phyloP scores from a whole-genome alignment of 2,113 vertebrate genomes.

The Anhinga anhinga region DNA sequence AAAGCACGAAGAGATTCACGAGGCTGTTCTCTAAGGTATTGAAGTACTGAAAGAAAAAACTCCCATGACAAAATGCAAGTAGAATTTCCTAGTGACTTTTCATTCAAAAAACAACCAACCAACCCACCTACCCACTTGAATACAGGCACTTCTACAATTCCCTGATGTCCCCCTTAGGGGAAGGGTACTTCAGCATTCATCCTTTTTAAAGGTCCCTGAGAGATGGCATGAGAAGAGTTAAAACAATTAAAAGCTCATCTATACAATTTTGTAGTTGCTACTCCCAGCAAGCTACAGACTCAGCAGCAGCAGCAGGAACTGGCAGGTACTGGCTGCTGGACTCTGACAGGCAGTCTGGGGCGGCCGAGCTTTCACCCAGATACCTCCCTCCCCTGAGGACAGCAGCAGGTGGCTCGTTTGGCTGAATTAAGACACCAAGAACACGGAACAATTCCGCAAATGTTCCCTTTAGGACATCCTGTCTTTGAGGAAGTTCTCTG shows the following conservation, averaged over 20 bases:
- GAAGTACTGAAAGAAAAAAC: conserved; percentile 85
- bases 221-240: background rate
- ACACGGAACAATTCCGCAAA: background rate
- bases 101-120: background rate
- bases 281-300: background rate
- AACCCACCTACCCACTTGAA: background rate
- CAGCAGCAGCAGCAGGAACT: background rate
- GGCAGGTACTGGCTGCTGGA: background rate
- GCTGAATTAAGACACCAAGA: background rate
- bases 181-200: background rate
- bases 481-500: background rate
- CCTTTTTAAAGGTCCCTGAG: background rate
- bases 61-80: background rate
- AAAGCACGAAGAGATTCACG: conserved; percentile 92
- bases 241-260: background rate
- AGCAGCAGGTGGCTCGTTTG: background rate
- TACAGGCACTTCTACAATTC: background rate
- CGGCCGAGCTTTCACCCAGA: background rate
- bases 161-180: background rate
- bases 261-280: background rate
- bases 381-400: background rate
- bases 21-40: conserved; percentile 95
- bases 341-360: background rate
- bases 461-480: background rate
- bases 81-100: background rate